phyloP scores from a whole-genome alignment of 1,140 invertebrate species.

The Maniola jurtina region DNA sequence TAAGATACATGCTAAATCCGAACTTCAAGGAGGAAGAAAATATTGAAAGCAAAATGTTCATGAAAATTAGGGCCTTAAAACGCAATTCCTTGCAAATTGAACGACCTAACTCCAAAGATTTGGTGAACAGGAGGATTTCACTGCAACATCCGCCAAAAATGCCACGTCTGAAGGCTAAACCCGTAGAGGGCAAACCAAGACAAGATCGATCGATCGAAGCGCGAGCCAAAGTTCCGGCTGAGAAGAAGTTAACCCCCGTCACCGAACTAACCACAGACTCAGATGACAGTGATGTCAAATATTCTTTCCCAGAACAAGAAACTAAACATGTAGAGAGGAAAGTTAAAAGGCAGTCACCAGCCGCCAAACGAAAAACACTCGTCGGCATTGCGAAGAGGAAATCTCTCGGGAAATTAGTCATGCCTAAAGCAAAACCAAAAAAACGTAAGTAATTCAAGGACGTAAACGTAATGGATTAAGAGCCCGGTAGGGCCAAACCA shows the following conservation, averaged over 20 bases:
- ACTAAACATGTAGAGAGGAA: constrained; percentile 40
- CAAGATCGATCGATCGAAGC: not conserved
- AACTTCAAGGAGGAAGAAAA: constrained; percentile 50
- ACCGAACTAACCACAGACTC: constrained; percentile 53
- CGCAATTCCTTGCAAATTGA: constrained; percentile 65
- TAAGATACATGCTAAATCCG: constrained; percentile 70
- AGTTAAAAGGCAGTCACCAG: constrained; percentile 45
- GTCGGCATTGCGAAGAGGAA: constrained; percentile 59
- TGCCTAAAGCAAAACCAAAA: constrained; percentile 48
- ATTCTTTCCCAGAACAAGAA: constrained; percentile 61
- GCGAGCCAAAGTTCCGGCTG: constrained; percentile 11
- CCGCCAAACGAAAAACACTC: constrained; percentile 58
- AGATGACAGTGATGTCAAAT: constrained; percentile 70
- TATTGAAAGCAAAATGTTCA: constrained; percentile 53
- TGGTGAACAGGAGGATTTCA: constrained; percentile 62
- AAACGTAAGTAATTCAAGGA: constrained; percentile 56
- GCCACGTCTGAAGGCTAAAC: constrained; percentile 55
- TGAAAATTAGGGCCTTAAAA: constrained; percentile 66
- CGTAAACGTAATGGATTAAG: too few species aligned
- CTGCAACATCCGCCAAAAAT: constrained; percentile 65
- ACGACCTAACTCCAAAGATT: constrained; percentile 61
- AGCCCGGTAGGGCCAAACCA: too few species aligned
- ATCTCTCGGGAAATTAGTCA: constrained; percentile 50
- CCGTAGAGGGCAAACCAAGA: constrained; percentile 37
- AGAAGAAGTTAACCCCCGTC: constrained; percentile 34